Conservation (phyloP, 1,140 invertebrate species). For the Thalassaphorura encarpata region DNA sequence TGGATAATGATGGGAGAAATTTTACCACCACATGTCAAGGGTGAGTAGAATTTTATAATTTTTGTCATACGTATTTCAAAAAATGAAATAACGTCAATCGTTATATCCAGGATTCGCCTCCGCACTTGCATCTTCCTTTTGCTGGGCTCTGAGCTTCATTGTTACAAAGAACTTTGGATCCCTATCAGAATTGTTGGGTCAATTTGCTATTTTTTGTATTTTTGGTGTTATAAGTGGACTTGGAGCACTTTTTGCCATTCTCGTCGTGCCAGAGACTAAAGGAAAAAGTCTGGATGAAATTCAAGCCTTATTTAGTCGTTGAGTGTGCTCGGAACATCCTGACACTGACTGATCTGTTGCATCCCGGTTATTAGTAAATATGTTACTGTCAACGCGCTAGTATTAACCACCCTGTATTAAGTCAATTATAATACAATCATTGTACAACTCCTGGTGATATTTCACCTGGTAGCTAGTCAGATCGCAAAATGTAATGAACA, state of each 20-base stretch:
- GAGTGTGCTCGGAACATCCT: too few species aligned
- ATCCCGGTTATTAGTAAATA: too few species aligned
- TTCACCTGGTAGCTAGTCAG: too few species aligned
- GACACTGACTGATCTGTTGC: too few species aligned
- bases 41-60: not conserved
- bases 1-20: conserved; percentile 20
- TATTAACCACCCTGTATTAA: too few species aligned
- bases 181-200: conserved; percentile 36
- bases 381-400: too few species aligned
- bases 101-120: conserved; percentile 36
- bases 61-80: not conserved
- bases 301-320: not conserved
- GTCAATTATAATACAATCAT: too few species aligned
- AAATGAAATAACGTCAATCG: not conserved
- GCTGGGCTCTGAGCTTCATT: conserved; percentile 44
- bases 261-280: conserved; percentile 44
- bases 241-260: conserved; percentile 37
- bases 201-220: conserved; percentile 42
- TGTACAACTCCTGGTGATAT: too few species aligned
- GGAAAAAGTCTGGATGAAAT: conserved; percentile 42
- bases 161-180: conserved; percentile 41
- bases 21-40: conserved; percentile 10
- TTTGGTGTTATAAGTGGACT: conserved; percentile 43
- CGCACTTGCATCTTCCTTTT: conserved; percentile 39
- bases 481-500: too few species aligned